Percentiles rank a stretch among this genome's conserved stretches.
Conservation (phyloP, 1,140 invertebrate species). For the Babylonia areolata region DNA sequence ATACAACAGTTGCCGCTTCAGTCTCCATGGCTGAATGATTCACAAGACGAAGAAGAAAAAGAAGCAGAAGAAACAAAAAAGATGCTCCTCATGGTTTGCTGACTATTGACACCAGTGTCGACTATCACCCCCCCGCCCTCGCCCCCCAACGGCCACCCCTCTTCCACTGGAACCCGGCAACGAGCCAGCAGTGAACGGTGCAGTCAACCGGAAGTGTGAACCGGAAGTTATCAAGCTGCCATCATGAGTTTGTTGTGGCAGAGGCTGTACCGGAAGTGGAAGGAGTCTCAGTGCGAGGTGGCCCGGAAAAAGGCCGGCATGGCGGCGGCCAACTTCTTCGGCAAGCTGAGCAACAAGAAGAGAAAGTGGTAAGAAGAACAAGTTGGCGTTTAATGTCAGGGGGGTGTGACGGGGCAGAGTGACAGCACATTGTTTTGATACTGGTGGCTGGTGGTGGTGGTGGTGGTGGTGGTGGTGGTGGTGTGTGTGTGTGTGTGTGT, state of each 20-base stretch:
- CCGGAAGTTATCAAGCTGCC: not conserved
- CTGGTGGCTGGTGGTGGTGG: too few species aligned
- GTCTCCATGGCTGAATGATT: too few species aligned
- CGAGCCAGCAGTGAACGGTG: not conserved
- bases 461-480: not conserved
- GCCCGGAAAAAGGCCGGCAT: constrained; percentile 31
- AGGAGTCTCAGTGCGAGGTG: constrained; percentile 33
- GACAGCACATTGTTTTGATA: too few species aligned
- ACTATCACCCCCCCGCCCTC: too few species aligned
- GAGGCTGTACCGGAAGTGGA: constrained; percentile 34
- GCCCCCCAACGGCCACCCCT: too few species aligned
- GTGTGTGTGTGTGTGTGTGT: not conserved
- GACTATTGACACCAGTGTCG: too few species aligned
- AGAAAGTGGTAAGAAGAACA: constrained; percentile 33
- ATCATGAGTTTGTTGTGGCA: constrained; percentile 39
- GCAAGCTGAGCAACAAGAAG: constrained; percentile 17
- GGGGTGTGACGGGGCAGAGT: too few species aligned
- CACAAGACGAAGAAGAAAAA: too few species aligned
- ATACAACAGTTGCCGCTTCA: too few species aligned
- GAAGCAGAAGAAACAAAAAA: too few species aligned
- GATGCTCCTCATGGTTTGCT: too few species aligned
- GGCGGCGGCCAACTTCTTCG: constrained; percentile 33
- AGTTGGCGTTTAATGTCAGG: too few species aligned
- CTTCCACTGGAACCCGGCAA: not conserved
- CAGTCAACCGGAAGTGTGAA: not conserved